Base-by-base conservation (phyloP, 2,797 vertebrate genomes). In the Phoeniculus purpureus region DNA sequence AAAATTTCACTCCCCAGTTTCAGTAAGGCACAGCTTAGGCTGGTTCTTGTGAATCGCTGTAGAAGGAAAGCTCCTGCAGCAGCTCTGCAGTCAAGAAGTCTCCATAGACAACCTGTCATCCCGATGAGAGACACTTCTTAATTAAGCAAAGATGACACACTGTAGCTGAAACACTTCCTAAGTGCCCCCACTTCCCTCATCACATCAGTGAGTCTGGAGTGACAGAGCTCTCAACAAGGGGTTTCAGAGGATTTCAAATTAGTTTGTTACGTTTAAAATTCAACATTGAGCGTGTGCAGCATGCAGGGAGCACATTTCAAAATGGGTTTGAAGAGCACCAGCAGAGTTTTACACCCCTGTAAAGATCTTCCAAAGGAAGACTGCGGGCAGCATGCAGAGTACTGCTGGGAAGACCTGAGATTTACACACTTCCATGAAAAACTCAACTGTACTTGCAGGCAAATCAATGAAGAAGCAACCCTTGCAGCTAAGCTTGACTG, bases 81-180 rank as follows among this genome's bases (percentile, higher is more conserved):
- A 92, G 52, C 56, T 81, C 56, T 93, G 26, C 84, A 88, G 87
- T 76, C 74, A 72, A 73, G 52, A 71, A 27, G 50, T 90, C 81
- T 81, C 87, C 27, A 25, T 4, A 61, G 74, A 54, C 64, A 81
- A 47, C 29, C 50, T 80, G 32, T 77, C 61, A 79, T 93, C 67
- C 43, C 79, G 64, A 71, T 48, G 32, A 79, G 74, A 94, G 54
- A 74, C 37, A 32, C n/a, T 86, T 73, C 60, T 68, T 89, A 84
- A 89, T 91, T 70, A 88, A 71, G 59, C 32, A n/a, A 84, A 83
- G 77, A 84, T 81, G 68, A 40, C 10, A 8, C 75, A 54, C 8
- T 73, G 70, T 85, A 85, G 45, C 76, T 86, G 58, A 79, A 95
- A 62, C 25, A 86, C 65, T 83, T 93, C 70, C n/a, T 51, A 58